Base-by-base conservation (phyloP, 1,140 invertebrate species). In the Drosophila grimshawi region DNA sequence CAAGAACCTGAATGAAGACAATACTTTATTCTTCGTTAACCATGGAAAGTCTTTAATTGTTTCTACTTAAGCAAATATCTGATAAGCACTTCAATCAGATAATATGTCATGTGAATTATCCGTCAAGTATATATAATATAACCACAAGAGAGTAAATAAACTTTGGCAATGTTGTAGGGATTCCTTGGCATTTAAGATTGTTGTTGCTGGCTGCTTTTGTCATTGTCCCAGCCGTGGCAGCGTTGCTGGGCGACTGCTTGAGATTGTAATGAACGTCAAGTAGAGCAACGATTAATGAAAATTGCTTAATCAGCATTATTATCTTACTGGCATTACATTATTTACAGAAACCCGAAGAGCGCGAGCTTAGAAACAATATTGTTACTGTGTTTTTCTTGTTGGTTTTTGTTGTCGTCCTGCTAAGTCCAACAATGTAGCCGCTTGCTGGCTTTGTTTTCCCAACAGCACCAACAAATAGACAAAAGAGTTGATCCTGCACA, bases 221-320 rank as follows among this genome's bases (percentile, higher is more conserved):
- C 57, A 48, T 60, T 55, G 53, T 57, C n/a, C 35, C 48, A 69
- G 46, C 46, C 69, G 65, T 62, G 5, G 49, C 37, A 11, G 8
- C 32, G 51, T 67, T 61, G 53, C 48, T 61, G 45, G 65, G 45
- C 66, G 56, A 41, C 66, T 66, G 56, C 76, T 77, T 76, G 65
- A 83, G 85, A 85, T 89, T 85, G 63, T 83, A 73, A 82, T 76
- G 85, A 85, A 80, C 67, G 85, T 85, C 85, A 76, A 88, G 85
- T 81, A 80, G 80, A 70, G 69, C 66, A 71, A 70, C 85, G 83
- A 88, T 89, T 88, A 88, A 88, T 85, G 85, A 88, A 88, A 88
- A 88, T 88, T 89, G 85, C 85, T 88, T 88, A 88, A 88, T 88
- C 88, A 88, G 85, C 85, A 88, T 89, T 89, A 88, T 88, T 88